Evolutionary conservation across 2,888 invertebrate species (phyloP).

Genomic region (Myopa testacea): DNA sequence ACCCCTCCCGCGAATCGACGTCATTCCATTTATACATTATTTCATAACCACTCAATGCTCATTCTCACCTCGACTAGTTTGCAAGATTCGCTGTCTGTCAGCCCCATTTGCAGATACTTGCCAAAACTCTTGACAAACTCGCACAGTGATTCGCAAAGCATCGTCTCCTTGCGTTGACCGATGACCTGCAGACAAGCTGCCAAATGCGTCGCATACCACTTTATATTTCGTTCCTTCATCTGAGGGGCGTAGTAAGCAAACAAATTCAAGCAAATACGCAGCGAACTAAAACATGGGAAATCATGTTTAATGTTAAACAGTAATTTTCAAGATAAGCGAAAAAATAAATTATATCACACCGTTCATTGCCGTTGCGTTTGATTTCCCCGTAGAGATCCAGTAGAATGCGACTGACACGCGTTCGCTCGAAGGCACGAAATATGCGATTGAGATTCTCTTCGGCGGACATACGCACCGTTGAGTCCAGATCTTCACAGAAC

Average conservation of each 20-base stretch:
- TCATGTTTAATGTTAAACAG: not conserved
- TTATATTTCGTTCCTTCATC: conserved; percentile 82
- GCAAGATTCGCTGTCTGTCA: conserved; percentile 65
- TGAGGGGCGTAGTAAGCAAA: conserved; percentile 82
- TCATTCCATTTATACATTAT: not conserved
- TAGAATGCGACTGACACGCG: conserved; percentile 79
- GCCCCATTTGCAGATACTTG: conserved; percentile 63
- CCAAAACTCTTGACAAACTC: conserved; percentile 66
- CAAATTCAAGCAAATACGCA: conserved; percentile 81
- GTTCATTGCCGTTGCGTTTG: conserved; percentile 77
- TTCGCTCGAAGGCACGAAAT: conserved; percentile 77
- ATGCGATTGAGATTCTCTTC: conserved; percentile 85
- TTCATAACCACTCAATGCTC: not conserved
- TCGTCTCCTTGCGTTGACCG: conserved; percentile 75
- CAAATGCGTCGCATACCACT: conserved; percentile 81
- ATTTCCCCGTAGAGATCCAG: conserved; percentile 86
- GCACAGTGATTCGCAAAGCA: conserved; percentile 64
- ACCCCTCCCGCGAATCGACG: no score
- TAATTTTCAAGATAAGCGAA: not conserved
- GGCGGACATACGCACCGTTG: conserved; percentile 82
- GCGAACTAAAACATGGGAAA: conserved; percentile 70
- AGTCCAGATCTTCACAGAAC: conserved; percentile 81
- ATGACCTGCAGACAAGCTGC: conserved; percentile 81
- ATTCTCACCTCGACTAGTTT: conserved; percentile 65
- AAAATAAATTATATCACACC: conserved; percentile 52